Evolutionary conservation across 1,140 invertebrate species (phyloP).

Genomic region (Drosophila insularis): DNA sequence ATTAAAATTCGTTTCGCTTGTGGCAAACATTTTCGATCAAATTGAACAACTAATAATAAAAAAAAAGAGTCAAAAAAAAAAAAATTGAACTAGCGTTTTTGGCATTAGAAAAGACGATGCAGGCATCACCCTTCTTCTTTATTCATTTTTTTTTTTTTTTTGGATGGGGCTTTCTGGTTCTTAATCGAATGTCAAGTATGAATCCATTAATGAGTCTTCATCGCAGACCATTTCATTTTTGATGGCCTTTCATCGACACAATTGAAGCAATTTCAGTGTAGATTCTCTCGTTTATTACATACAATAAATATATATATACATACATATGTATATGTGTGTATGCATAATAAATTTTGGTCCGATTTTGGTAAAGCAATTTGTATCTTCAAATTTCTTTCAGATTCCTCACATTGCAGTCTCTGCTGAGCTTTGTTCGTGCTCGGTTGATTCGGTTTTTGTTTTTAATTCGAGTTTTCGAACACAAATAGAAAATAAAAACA

Average conservation of each 20-base stretch:
- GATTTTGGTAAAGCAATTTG: constrained; percentile 63
- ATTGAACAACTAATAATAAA: constrained; percentile 57
- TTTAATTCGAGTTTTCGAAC: constrained; percentile 29
- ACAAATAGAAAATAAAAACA: constrained; percentile 15
- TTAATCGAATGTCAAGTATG: constrained; percentile 77
- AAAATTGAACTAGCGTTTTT: constrained; percentile 39
- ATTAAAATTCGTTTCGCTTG: constrained; percentile 74
- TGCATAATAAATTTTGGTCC: constrained; percentile 52
- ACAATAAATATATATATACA: not conserved
- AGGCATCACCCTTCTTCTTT: constrained; percentile 12
- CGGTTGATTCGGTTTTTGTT: constrained; percentile 39
- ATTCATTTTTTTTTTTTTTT: not conserved
- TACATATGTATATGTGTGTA: constrained; percentile 33
- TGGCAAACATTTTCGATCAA: constrained; percentile 44
- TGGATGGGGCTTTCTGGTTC: constrained; percentile 32
- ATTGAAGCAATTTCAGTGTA: constrained; percentile 13
- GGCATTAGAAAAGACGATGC: constrained; percentile 42
- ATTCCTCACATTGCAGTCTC: constrained; percentile 47
- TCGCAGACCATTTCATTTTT: constrained; percentile 59
- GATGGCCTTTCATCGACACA: constrained; percentile 57
- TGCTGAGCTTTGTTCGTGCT: constrained; percentile 38
- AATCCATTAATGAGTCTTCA: constrained; percentile 68
- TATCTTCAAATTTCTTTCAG: constrained; percentile 33
- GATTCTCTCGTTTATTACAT: constrained; percentile 54
- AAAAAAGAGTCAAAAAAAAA: constrained; percentile 34